These are phyloP conservation scores for Drosophila meridionalis DNA, from an alignment of 2,888 invertebrate genomes.

Conservation along the genomic window DNA sequence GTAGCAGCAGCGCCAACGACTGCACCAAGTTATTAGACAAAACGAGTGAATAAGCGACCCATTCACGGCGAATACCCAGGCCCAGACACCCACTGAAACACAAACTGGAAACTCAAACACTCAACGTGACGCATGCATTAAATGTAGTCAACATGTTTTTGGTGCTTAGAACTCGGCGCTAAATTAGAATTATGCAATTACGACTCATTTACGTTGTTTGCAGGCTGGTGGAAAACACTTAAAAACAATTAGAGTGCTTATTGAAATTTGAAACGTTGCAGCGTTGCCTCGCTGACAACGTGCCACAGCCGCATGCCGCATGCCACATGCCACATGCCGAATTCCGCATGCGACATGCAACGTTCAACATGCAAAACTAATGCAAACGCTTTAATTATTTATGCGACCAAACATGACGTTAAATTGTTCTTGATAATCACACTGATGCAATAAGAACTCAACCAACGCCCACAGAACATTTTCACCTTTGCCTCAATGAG, in stretches of 20 bases:
- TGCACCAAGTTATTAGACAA: slow-evolving; percentile 51
- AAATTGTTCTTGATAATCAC: slow-evolving; percentile 63
- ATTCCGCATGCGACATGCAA: slow-evolving; percentile 52
- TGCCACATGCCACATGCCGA: slow-evolving; percentile 44
- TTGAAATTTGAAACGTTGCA: slow-evolving; percentile 65
- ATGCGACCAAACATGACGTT: slow-evolving; percentile 63
- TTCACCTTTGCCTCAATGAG: slow-evolving; percentile 1
- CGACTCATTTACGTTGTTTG: slow-evolving; percentile 67
- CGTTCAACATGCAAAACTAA: slow-evolving; percentile 61
- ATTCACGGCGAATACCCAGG: slow-evolving; percentile 17
- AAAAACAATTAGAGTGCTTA: slow-evolving; percentile 78
- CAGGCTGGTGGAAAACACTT: slow-evolving; percentile 66
- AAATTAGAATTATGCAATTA: slow-evolving; percentile 81
- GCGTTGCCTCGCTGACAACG: slow-evolving; percentile 19
- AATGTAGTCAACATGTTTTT: slow-evolving; percentile 71
- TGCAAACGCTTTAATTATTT: slow-evolving; percentile 70
- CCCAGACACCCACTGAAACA: slow-evolving; percentile 11
- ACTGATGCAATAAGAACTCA: slow-evolving; percentile 19
- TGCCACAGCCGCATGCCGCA: slow-evolving; percentile 10
- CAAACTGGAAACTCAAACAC: slow-evolving; percentile 18
- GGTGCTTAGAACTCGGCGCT: slow-evolving; percentile 70
- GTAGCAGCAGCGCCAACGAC: slow-evolving; percentile 8
- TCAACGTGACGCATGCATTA: slow-evolving; percentile 43
- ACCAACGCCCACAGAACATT: slow-evolving; percentile 10
- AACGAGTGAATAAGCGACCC: slow-evolving; percentile 44